phyloP scores from a whole-genome alignment of 92 coral and sea anemone species.

The Epizoanthus ramosus region DNA sequence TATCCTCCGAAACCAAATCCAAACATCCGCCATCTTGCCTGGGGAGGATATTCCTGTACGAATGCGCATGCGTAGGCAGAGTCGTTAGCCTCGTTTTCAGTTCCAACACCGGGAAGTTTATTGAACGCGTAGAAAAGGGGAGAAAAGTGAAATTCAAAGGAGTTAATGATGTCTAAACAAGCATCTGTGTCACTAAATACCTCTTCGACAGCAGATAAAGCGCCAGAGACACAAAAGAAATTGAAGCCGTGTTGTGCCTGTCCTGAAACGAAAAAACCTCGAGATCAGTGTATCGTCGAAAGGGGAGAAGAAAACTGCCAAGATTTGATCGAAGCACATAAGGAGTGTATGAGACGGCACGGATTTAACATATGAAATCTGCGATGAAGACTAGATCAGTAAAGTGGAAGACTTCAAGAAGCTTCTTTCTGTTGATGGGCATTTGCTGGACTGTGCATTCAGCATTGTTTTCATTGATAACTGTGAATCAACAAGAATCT shows the following conservation, averaged over 20 bases:
- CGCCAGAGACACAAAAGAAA: conserved; percentile 76
- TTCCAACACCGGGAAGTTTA: not conserved
- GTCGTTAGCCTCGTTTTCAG: conserved; percentile 61
- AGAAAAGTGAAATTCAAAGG: not conserved
- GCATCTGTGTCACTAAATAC: conserved; percentile 31
- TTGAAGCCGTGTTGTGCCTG: conserved; percentile 94
- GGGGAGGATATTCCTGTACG: conserved; percentile 22
- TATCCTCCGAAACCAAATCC: conserved; percentile 60
- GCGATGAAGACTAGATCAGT: not conserved
- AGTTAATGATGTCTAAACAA: conserved; percentile 24
- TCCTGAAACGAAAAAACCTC: conserved; percentile 92
- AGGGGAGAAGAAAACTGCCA: conserved; percentile 91
- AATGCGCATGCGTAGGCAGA: conserved; percentile 62
- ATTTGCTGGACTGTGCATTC: too few species aligned
- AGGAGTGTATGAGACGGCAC: conserved; percentile 88
- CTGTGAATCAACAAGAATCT: too few species aligned
- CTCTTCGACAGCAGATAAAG: conserved; percentile 58
- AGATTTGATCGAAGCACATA: conserved; percentile 91
- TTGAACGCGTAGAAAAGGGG: not conserved
- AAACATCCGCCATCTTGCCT: conserved; percentile 90
- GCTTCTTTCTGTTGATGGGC: not conserved
- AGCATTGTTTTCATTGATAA: too few species aligned
- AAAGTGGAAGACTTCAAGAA: not conserved
- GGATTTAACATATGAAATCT: conserved; percentile 77
- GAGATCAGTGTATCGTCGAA: conserved; percentile 93